Conservation (phyloP, 2,888 invertebrate species). For the Hypselothyrea guttata region DNA sequence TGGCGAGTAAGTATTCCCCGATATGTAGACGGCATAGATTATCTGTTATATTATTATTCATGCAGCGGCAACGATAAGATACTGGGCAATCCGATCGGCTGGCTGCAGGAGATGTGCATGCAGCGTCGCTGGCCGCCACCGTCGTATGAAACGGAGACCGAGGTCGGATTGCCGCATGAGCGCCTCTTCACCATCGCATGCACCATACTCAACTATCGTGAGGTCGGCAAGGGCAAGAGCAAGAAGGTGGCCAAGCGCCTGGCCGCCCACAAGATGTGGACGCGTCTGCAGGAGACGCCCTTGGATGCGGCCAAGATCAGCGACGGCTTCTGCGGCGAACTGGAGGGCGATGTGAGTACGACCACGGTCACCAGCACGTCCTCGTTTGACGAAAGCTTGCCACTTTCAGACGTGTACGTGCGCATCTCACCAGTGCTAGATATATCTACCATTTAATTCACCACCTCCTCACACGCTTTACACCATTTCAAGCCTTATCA, state of each 20-base stretch:
- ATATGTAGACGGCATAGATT: too few species aligned
- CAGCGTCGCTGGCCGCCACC: conserved; percentile 97
- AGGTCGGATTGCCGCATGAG: conserved; percentile 92
- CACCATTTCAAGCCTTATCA: too few species aligned
- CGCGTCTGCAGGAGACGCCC: conserved; percentile 90
- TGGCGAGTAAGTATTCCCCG: conserved; percentile 77
- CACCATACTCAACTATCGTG: conserved; percentile 91
- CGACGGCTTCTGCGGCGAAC: conserved; percentile 87
- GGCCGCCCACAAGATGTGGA: conserved; percentile 97
- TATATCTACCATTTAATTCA: conserved; percentile 34
- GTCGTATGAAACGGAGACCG: conserved; percentile 90
- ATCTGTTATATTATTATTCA: too few species aligned
- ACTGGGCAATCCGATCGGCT: conserved; percentile 96
- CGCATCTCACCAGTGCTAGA: conserved; percentile 25
- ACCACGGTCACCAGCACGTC: conserved; percentile 9
- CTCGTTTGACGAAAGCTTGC: conserved; percentile 12
- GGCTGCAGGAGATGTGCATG: conserved; percentile 97
- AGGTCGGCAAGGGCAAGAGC: conserved; percentile 94
- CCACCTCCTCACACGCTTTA: neutral
- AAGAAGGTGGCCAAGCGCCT: conserved; percentile 98
- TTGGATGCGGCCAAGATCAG: conserved; percentile 86
- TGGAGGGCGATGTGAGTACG: conserved; percentile 86
- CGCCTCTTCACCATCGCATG: conserved; percentile 96
- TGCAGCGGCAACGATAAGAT: conserved; percentile 88
- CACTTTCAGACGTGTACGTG: conserved; percentile 25